A percentile compares a stretch with the other conserved stretches of the same genome.
Conservation (phyloP, 2,888 invertebrate genomes). For the Drosophila formosana region DNA sequence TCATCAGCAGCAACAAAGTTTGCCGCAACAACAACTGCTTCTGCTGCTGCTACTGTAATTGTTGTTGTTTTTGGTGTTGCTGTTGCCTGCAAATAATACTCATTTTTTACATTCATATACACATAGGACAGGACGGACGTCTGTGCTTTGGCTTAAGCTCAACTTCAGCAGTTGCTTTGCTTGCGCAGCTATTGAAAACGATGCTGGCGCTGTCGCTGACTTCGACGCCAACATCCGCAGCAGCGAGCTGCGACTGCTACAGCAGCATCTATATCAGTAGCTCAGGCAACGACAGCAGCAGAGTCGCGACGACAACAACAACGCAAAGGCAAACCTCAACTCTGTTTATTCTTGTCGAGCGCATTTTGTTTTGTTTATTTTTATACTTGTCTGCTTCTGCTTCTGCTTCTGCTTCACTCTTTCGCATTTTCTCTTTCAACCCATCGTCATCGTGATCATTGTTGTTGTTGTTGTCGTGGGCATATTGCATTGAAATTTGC, state of each 20-base stretch:
- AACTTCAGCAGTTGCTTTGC: conserved; percentile 49
- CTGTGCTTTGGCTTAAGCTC: conserved; percentile 45
- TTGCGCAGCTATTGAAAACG: conserved; percentile 61
- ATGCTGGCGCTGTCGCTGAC: conserved; percentile 16
- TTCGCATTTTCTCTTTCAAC: conserved; percentile 40
- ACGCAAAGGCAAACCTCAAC: conserved; percentile 43
- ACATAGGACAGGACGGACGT: not conserved
- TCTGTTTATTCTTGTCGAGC: conserved; percentile 68
- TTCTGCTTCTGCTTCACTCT: conserved; percentile 35
- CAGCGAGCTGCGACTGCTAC: not conserved
- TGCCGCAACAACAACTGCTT: conserved; percentile 22
- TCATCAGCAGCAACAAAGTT: conserved; percentile 31
- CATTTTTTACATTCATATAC: conserved; percentile 21
- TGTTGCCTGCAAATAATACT: conserved; percentile 37
- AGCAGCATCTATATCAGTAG: conserved; percentile 52
- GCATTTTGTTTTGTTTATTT: conserved; percentile 72
- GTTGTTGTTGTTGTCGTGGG: conserved; percentile 33
- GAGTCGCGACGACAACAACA: conserved; percentile 1
- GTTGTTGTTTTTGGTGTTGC: conserved; percentile 8
- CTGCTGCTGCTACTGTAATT: conserved; percentile 23
- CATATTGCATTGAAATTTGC: conserved; percentile 81
- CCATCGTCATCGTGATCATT: conserved; percentile 19
- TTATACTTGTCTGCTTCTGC: conserved; percentile 55
- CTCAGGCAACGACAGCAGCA: conserved; percentile 18
- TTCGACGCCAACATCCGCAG: conserved; percentile 10